A percentile compares a stretch with the other conserved stretches of the same genome.
Evolutionary conservation across 2,797 vertebrate genomes (phyloP).

Genomic region (Myiotriccus ornatus): DNA sequence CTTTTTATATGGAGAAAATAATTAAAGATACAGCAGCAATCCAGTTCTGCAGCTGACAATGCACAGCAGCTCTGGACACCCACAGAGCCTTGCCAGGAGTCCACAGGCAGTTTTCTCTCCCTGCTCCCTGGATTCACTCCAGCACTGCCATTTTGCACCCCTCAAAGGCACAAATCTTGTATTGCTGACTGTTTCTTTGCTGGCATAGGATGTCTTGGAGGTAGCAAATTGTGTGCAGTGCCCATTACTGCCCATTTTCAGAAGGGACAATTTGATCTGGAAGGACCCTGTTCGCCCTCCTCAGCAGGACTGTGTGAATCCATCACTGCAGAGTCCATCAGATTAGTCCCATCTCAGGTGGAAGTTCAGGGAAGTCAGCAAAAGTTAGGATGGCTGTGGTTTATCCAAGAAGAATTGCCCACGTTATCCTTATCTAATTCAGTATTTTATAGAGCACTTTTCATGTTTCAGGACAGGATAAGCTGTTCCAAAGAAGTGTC

Average conservation of each 20-base stretch:
- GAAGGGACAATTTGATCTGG: background rate
- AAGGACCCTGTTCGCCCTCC: background rate
- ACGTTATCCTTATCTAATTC: background rate
- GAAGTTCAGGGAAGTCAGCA: background rate
- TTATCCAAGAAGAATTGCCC: background rate
- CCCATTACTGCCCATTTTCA: background rate
- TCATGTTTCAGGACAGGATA: background rate
- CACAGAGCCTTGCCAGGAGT: background rate
- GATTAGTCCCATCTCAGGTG: background rate
- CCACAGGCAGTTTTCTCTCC: background rate
- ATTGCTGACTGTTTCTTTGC: background rate
- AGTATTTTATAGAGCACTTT: background rate
- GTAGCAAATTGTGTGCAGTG: background rate
- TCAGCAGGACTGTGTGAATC: background rate
- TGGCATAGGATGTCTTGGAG: background rate
- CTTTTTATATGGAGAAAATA: background rate
- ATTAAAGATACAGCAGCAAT: slow-evolving; percentile 6
- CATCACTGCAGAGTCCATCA: background rate
- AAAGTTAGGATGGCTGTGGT: background rate
- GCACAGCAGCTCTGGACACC: background rate
- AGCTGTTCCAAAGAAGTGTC: background rate
- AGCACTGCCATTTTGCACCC: background rate
- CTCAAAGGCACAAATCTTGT: background rate
- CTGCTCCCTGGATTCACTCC: background rate
- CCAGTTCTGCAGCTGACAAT: rapidly evolving